Evolutionary conservation across 2,888 invertebrate genomes (phyloP), one percentile per base, ranked within the genome.

Genomic region (Trilocha varians): DNA sequence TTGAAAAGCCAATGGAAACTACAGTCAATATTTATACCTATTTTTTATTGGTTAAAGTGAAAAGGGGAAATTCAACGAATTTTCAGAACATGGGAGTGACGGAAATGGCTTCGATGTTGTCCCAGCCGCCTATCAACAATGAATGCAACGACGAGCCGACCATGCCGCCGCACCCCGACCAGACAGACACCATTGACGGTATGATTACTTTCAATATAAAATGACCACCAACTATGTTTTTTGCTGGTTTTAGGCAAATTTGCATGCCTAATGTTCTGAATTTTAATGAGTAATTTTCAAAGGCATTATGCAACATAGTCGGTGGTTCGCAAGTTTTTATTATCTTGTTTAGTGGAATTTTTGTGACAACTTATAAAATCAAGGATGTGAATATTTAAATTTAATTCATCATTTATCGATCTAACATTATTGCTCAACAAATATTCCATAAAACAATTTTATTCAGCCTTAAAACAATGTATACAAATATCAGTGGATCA

Each of bases 171-270:
- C 90, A 90, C 53, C 88, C 91, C 35, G 92, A 92, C 75, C 89
- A 90, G 65, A 88, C 90, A 49, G 92, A 92, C 78, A 88, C 91
- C 62, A 91, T 92, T 65, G 92, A 92, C 77, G 92, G 92, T 92
- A 83, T 91, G 92, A 80, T 43, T 18, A 41, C 39, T n/a, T n/a
- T n/a, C n/a, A n/a, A 32, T 37, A 15, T n/a, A 3, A 43, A 41
- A 49, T 42, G 47, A 53, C 53, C 51, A 55, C 55, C 52, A 54
- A 55, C 51, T 39, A 37, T 15, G 4, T 18, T 39, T 18, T 32
- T 34, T 36, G 14, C 33, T 37, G 14, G 34, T 39, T 37, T 16
- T 37, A 36, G 13, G 32, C 32, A 32, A 17, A 35, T 15, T 33
- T 38, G 14, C 33, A 38, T 45, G 39, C 41, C 46, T 46, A 38